Conservation (phyloP, 2,113 vertebrate species). For the Pterophyllum scalare region DNA sequence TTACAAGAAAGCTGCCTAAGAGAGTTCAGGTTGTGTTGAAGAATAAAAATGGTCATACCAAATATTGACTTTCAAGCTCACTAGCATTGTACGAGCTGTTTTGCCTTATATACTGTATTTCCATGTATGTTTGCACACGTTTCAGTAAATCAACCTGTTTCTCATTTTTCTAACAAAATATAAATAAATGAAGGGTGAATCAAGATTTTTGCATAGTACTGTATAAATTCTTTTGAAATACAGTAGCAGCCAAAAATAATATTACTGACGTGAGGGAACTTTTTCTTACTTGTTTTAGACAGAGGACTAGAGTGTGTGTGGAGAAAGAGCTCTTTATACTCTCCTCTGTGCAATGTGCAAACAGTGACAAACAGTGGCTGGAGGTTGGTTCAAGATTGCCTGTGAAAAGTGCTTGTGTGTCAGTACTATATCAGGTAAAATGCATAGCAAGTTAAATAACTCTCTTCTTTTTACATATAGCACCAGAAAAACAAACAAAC, state of each 20-base stretch:
- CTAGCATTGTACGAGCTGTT: too few relatives aligned
- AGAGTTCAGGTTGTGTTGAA: too few relatives aligned
- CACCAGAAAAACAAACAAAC: too few relatives aligned
- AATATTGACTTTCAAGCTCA: background rate
- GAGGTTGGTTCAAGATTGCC: slow-evolving; percentile 68
- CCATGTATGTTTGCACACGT: background rate
- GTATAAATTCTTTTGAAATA: slow-evolving; percentile 21
- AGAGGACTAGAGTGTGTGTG: slow-evolving; percentile 20
- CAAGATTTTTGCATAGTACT: background rate
- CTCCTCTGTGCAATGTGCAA: slow-evolving; percentile 62
- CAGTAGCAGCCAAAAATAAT: slow-evolving; percentile 54
- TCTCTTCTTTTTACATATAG: slow-evolving; percentile 2
- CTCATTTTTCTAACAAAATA: background rate
- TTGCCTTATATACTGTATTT: background rate
- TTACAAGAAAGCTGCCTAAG: too few relatives aligned
- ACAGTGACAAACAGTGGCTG: slow-evolving; percentile 72
- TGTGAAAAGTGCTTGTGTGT: slow-evolving; percentile 78
- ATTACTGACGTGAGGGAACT: slow-evolving; percentile 24
- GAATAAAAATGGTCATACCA: background rate
- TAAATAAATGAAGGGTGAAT: background rate
- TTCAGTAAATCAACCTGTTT: background rate
- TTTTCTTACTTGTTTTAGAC: slow-evolving; percentile 51
- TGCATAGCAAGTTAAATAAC: slow-evolving; percentile 1
- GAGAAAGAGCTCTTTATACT: slow-evolving; percentile 81
- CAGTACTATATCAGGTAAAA: slow-evolving; percentile 57